Evolutionary conservation across 2,797 vertebrate genomes (phyloP).

Genomic region (Chloroceryle amazona): DNA sequence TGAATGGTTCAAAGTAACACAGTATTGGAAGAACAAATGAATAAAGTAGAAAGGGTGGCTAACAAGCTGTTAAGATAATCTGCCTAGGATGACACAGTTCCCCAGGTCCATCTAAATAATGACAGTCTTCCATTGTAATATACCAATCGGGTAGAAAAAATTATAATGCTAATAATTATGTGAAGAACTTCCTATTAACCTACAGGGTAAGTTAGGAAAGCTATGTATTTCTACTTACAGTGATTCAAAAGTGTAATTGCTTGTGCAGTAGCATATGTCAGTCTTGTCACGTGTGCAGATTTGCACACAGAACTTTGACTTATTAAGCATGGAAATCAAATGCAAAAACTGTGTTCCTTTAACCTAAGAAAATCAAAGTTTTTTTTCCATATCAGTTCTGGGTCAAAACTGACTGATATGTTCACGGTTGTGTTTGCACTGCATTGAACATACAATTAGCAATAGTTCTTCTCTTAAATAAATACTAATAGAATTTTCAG

Average conservation of each 20-base stretch:
- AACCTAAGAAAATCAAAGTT: background rate
- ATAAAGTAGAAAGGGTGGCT: background rate
- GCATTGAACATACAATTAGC: background rate
- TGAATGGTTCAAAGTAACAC: background rate
- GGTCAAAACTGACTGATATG: background rate
- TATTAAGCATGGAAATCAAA: background rate
- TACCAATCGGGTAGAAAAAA: background rate
- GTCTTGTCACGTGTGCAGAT: background rate
- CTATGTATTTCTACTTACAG: background rate
- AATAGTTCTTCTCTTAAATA: background rate
- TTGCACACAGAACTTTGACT: background rate
- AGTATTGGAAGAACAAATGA: background rate
- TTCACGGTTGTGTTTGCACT: background rate
- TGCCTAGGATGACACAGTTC: background rate
- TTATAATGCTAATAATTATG: background rate
- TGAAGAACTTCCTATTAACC: background rate
- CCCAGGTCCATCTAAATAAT: background rate
- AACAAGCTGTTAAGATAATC: background rate
- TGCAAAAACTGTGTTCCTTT: accelerated
- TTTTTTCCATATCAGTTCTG: background rate
- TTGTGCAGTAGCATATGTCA: background rate
- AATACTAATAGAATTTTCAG: background rate
- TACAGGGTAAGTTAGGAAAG: background rate
- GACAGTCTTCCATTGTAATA: background rate
- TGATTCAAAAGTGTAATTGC: background rate